Base-by-base conservation (phyloP, 1,140 invertebrate species). In the Coboldia fuscipes region DNA sequence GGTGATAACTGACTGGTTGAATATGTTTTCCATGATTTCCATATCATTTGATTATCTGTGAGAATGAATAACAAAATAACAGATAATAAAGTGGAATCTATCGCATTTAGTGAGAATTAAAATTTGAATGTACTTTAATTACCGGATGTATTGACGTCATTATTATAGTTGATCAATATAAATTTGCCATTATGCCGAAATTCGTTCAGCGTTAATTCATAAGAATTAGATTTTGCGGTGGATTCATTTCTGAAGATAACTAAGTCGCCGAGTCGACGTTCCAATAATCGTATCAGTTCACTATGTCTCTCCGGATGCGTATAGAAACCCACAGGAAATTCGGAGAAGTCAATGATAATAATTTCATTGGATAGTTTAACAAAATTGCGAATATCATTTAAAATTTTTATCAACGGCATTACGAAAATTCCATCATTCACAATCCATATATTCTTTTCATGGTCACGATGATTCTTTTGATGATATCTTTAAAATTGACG, bases 341-440 rank as follows among this genome's bases (percentile, higher is more conserved):
- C 30, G 14, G 45, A 51, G 35, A 72, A 65, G 43, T 72, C 68
- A 28, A 72, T 41, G 16, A 72, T 59, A 1, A 71, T 51, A 17
- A 70, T 45, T 46, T 71, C 65, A 5, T 62, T 50, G 1, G 66
- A 57, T n/a, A 50, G 45, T 34, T 54, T 44, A 2, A 68, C 39
- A 48, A 72, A 72, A n/a, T 48, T 44, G 37, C 50, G 55, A 3
- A 72, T 46, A 35, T 69, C 61, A 9, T 52, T 50, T 6, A 72
- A 42, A 6, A 70, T 43, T 3, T 44, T 46, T 0, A 50, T 41
- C 14, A 72, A 40, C 1, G 63, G 65, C 18, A 55, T 54, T 3
- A 71, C 53, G 22, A 60, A 56, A 38, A 65, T 57, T 27, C 65
- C 47, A 36, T 66, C 68, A 36, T 71, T 68, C 40, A 70, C 69